Evolutionary conservation across 2,113 vertebrate genomes (phyloP), one percentile per base, ranked within the genome.

Genomic region (Strigops habroptila): DNA sequence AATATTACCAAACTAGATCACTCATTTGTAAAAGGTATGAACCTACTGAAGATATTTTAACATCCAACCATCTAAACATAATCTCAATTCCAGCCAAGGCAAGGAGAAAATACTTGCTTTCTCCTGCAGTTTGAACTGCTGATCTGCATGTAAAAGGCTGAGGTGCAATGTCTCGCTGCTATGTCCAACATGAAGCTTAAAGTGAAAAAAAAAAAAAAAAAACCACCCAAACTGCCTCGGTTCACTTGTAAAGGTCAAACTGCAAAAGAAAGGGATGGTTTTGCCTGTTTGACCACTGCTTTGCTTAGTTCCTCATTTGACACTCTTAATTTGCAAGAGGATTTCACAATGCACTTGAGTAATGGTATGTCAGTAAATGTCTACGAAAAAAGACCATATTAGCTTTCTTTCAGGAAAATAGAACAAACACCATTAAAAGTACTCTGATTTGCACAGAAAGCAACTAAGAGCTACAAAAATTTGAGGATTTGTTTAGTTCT

Each of bases 301-400:
- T 86, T 87, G 55, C 74, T 88, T 59, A 82, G 67, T 88, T 94
- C 92, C 93, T 93, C 73, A 59, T 90, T 53, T 76, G 35, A 78
- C 35, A 79, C 59, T 67, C 87, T 31, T 71, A 33, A 87, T 84
- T 79, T 79, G 86, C 62, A 89, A 62, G 43, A 60, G 16, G 53
- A 79, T 94, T 88, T 93, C 88, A 91, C 67, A 93, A 91, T 24
- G 43, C n/a, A 57, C 39, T 94, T 93, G 68, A 90, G 69, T 81
- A 93, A 95, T 46, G 57, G 70, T 21, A 55, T 30, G 68, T 93
- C 44, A 88, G 57, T 30, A 65, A 44, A 75, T 2, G 46, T 46
- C 88, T 78, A 75, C 35, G 48, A 59, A 83, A 69, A 65, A 41
- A 57, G 33, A 63, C 5, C 4, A 6, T 18, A 63, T 18, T 71